Percentiles rank a stretch among this genome's conserved stretches.
Evolutionary conservation across 2,113 vertebrate genomes (phyloP).

Genomic region (Steatornis caripensis): DNA sequence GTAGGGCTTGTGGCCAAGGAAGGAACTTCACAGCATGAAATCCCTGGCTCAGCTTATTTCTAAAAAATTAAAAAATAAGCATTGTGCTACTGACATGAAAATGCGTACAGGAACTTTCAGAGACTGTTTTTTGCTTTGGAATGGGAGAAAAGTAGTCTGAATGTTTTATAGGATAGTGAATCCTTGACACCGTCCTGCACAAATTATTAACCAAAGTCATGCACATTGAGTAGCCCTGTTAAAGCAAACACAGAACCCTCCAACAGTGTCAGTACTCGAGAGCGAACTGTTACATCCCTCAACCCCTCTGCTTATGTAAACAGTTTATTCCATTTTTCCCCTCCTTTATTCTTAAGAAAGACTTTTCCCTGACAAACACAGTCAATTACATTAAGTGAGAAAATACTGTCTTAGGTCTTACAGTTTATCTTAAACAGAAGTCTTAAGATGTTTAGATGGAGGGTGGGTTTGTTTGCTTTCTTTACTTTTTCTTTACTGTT

Average conservation of each 20-base stretch:
- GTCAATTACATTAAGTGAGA: not conserved
- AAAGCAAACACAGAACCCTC: not conserved
- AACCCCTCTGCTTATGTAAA: not conserved
- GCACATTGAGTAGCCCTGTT: not conserved
- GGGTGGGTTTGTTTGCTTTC: not conserved
- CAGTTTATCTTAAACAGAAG: not conserved
- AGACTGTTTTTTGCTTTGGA: not conserved
- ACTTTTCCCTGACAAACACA: not conserved
- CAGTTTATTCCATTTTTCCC: not conserved
- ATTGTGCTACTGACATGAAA: not conserved
- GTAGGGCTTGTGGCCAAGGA: not conserved
- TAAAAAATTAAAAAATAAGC: not conserved
- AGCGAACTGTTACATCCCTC: not conserved
- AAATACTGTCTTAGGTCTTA: not conserved
- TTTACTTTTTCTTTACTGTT: no score
- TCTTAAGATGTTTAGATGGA: not conserved
- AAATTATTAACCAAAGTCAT: not conserved
- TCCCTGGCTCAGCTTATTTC: not conserved
- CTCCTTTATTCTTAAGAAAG: not conserved
- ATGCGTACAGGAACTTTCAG: not conserved
- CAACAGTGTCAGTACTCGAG: not conserved
- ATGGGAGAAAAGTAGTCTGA: not conserved
- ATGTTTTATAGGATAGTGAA: not conserved
- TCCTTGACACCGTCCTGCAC: not conserved
- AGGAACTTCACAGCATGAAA: not conserved